Percentiles rank a stretch among this genome's conserved stretches.
phyloP scores from a whole-genome alignment of 2,797 vertebrate genomes.

The Pseudopleuronectes americanus region DNA sequence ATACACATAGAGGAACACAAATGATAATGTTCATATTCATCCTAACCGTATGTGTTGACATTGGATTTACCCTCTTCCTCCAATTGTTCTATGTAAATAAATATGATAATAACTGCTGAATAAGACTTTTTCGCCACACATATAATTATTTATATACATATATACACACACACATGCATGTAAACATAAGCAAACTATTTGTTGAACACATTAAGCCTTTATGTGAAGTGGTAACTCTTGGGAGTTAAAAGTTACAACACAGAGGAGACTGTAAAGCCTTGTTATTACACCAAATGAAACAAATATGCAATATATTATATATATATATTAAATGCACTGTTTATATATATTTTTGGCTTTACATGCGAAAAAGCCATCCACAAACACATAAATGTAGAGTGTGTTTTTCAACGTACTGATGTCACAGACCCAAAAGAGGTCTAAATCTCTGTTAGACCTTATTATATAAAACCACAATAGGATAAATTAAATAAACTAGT shows the following conservation, averaged over 20 bases:
- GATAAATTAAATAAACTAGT: neutral
- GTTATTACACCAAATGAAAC: too few species aligned
- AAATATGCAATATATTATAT: too few species aligned
- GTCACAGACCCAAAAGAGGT: neutral
- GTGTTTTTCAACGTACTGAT: neutral
- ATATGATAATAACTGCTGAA: too few species aligned
- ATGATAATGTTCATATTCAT: slow-evolving; percentile 5
- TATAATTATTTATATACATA: too few species aligned
- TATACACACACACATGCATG: too few species aligned
- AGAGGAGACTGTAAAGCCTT: too few species aligned
- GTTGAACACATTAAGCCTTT: too few species aligned
- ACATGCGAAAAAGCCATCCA: neutral
- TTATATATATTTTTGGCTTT: neutral
- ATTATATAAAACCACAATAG: neutral
- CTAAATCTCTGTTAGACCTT: neutral
- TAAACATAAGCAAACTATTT: too few species aligned
- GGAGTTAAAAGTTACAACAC: too few species aligned
- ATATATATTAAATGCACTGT: neutral
- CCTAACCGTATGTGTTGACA: neutral
- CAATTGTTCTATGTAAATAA: neutral
- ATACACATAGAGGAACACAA: too few species aligned
- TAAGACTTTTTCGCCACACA: too few species aligned
- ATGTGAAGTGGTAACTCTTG: too few species aligned
- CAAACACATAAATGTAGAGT: neutral
- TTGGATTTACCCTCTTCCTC: neutral